These are phyloP conservation scores for Pipistrellus kuhlii DNA, from an alignment of 2,797 vertebrate genomes.

Conservation along the genomic window DNA sequence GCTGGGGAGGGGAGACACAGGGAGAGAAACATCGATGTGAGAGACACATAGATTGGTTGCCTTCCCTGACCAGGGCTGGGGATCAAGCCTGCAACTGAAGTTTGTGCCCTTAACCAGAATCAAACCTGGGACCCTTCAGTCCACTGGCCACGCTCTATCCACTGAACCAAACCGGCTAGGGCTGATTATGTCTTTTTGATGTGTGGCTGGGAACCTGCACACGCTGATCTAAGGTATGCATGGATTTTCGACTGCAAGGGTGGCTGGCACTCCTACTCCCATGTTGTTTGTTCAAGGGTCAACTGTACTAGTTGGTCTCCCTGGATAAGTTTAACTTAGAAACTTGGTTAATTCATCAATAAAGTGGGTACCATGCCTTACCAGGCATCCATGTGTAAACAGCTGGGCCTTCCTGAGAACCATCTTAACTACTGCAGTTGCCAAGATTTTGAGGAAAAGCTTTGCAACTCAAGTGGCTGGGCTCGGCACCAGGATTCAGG, in stretches of 20 bases:
- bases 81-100: no score
- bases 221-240: not conserved
- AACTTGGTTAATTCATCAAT: not conserved
- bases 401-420: not conserved
- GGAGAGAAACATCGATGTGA: no score
- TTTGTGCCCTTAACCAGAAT: no score
- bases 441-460: not conserved
- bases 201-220: not conserved
- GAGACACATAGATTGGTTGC: no score
- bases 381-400: rapidly evolving
- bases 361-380: not conserved
- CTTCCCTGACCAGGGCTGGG: no score
- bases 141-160: no score
- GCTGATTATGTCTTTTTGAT: not conserved
- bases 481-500: not conserved
- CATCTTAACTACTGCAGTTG: no score
- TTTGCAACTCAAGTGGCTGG: not conserved
- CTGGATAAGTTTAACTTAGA: not conserved
- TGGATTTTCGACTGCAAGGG: not conserved
- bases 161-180: no score
- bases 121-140: no score
- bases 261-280: not conserved
- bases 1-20: no score
- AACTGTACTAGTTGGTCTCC: not conserved
- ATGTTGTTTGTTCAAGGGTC: not conserved